Evolutionary conservation across 1,140 invertebrate species (phyloP).

Genomic region (Cherax quadricarinatus): DNA sequence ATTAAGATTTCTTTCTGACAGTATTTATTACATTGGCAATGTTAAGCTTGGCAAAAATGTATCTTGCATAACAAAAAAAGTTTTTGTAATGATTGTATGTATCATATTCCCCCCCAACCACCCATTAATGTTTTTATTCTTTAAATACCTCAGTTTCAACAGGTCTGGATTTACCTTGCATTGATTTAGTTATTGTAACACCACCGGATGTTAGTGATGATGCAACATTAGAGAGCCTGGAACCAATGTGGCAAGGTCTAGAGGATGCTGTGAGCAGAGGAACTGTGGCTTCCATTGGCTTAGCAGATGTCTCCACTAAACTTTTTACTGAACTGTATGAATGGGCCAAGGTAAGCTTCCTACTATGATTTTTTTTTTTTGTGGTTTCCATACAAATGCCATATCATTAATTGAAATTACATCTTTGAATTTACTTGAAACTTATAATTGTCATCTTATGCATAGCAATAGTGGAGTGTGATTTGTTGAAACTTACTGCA

Average conservation of each 20-base stretch:
- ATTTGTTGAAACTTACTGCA: too few species aligned
- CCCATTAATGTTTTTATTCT: too few species aligned
- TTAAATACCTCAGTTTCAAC: slow-evolving; percentile 6
- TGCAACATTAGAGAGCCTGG: slow-evolving; percentile 39
- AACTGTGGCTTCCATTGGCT: slow-evolving; percentile 36
- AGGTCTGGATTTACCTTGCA: slow-evolving; percentile 32
- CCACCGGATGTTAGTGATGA: slow-evolving; percentile 66
- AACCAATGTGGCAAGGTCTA: slow-evolving; percentile 46
- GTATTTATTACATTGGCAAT: too few species aligned
- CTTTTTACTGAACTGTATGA: slow-evolving; percentile 46
- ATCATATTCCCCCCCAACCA: too few species aligned
- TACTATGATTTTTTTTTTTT: background rate
- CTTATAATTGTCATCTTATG: too few species aligned
- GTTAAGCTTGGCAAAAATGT: too few species aligned
- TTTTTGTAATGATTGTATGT: too few species aligned
- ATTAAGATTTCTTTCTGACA: too few species aligned
- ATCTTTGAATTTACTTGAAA: background rate
- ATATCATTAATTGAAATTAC: background rate
- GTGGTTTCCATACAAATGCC: too few species aligned
- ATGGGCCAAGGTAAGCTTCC: slow-evolving; percentile 49
- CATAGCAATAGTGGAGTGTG: too few species aligned
- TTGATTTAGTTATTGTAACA: slow-evolving; percentile 58
- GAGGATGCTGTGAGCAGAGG: slow-evolving; percentile 45
- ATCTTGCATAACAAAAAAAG: too few species aligned
- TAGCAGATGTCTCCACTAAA: slow-evolving; percentile 43